Evolutionary conservation across 92 coral and sea anemone species (phyloP), one percentile per base, ranked within the genome.

Genomic region (Phymanthus crucifer): DNA sequence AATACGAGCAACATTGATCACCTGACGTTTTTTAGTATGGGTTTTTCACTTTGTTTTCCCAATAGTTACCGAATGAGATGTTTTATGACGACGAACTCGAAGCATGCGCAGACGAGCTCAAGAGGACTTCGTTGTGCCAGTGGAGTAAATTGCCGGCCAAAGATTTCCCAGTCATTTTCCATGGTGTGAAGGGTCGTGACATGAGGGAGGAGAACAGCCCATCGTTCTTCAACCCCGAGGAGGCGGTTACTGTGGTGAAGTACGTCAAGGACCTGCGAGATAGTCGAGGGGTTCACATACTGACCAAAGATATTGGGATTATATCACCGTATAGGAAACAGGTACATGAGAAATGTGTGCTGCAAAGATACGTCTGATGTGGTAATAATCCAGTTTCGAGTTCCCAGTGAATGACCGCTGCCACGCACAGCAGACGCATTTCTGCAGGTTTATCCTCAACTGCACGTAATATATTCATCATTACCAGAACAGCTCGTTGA

Each of bases 211-310:
- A 81, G 65, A 87, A 82, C 70, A 92, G 97, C 56, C 97, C 97
- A 0, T 92, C 97, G 54, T 92, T 92, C 64, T 92, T 92, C 89
- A 92, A 92, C 78, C 97, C 97, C 12, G 93, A 92, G 80, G 97
- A 92, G 36, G 94, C 93, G 13, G 93, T 93, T 0, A 78, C 84
- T 19, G 92, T 80, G 0, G 87, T 90, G 11, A 88, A 89, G 38
- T 90, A 87, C 61, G 93, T 92, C 67, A 92, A 87, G 52, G 87
- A 87, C 38, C 83, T 92, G 73, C 83, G 87, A 61, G 92, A 90
- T 12, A 84, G 94, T 6, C 67, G 94, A 56, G 94, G 90, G 7
- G 80, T 92, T 61, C 72, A 80, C 5, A 89, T 92, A 45, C 86
- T 72, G 80, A 80, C 90, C 10, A 76, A 80, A 32, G 83, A 92